Evolutionary conservation across 2,797 vertebrate genomes (phyloP).

Genomic region (Lycodopsis pacificus): DNA sequence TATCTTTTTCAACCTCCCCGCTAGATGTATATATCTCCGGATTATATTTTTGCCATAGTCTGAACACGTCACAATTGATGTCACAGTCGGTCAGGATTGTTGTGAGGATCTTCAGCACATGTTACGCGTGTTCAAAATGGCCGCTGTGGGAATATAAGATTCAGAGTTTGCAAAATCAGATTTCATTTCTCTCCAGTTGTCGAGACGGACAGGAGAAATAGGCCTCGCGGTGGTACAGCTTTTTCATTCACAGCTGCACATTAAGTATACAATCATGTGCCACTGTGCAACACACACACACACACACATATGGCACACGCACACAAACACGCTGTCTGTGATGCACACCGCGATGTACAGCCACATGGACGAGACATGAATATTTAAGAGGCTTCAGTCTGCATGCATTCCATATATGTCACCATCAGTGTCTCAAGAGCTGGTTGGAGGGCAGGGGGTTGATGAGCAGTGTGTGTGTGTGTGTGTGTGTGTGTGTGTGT

Average conservation of each 20-base stretch:
- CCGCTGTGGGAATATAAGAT: background rate
- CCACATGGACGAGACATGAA: conserved; percentile 78
- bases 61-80: background rate
- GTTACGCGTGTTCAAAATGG: background rate
- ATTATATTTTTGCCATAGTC: background rate
- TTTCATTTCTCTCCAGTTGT: background rate
- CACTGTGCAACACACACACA: background rate
- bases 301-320: conserved; percentile 4
- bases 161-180: background rate
- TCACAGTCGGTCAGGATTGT: background rate
- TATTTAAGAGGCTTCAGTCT: conserved; percentile 83
- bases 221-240: background rate
- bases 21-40: background rate
- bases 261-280: conserved; percentile 17
- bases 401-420: conserved; percentile 82
- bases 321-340: conserved; percentile 21
- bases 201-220: background rate
- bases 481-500: conserved; percentile 30
- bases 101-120: background rate
- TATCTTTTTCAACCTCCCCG: background rate
- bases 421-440: conserved; percentile 77
- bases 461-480: conserved; percentile 53
- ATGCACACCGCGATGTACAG: conserved; percentile 64
- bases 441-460: conserved; percentile 74
- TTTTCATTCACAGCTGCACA: conserved; percentile 5